Percentiles rank a stretch among this genome's conserved stretches.
Evolutionary conservation across 2,797 vertebrate species (phyloP).

Genomic region (Cossypha polioptera): DNA sequence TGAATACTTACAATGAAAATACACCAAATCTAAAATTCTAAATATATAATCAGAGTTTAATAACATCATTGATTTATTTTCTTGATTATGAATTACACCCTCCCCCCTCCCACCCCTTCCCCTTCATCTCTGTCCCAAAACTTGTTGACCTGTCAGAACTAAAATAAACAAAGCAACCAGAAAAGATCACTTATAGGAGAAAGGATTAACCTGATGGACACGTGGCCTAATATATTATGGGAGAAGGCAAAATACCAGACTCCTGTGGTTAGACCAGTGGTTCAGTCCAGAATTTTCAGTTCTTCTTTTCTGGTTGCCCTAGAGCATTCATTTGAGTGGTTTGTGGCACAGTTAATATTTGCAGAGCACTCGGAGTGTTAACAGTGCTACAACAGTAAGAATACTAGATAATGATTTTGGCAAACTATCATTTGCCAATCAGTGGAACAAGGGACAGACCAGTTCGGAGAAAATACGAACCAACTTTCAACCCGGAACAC

Average conservation of each 20-base stretch:
- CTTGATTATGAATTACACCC: constrained; percentile 53
- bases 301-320: constrained; percentile 70
- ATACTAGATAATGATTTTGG: constrained; percentile 58
- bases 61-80: constrained; percentile 60
- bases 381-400: constrained; percentile 64
- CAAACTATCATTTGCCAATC: constrained; percentile 59
- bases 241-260: constrained; percentile 61
- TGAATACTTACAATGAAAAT: constrained; percentile 65
- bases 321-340: constrained; percentile 65
- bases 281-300: constrained; percentile 60
- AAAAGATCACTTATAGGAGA: constrained; percentile 54
- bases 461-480: constrained; percentile 57
- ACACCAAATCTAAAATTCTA: constrained; percentile 68
- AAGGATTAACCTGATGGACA: constrained; percentile 59
- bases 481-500: constrained; percentile 58
- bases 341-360: constrained; percentile 68
- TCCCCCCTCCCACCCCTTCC: constrained; percentile 40
- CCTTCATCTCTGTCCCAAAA: constrained; percentile 45
- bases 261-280: constrained; percentile 58
- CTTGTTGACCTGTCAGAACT: constrained; percentile 59
- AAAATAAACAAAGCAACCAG: constrained; percentile 66
- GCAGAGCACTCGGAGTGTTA: constrained; percentile 62
- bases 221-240: constrained; percentile 29
- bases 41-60: constrained; percentile 69
- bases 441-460: constrained; percentile 60